Base-by-base conservation (phyloP, 2,113 vertebrate genomes). In the Tiliqua scincoides region DNA sequence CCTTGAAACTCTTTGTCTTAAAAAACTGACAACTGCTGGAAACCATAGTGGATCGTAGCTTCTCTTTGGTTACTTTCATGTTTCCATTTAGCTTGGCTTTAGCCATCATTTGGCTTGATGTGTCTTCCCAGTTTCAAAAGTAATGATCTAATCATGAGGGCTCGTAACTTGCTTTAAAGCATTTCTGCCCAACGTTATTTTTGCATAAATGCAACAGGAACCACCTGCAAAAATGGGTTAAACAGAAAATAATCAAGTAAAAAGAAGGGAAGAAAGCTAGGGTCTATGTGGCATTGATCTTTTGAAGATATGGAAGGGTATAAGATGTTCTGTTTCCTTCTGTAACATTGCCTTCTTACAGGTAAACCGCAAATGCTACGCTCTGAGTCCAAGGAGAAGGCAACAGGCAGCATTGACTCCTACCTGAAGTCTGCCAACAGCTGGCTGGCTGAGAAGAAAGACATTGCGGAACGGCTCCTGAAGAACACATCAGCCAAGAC, bases 401-500 rank as follows among this genome's bases (percentile, higher is more conserved):
- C 96, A 0, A 94, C 86, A 0, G 96, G 96, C 5, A 97, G 96
- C 85, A 96, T 98, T 0, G 98, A 99, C 91, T 96, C 97, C 0
- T 99, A 98, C 93, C 93, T 99, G 92, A 97, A 96, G 93, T 98
- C 97, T 0, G 98, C 98, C 0, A 99, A 99, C 93, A 97, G 94
- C 86, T 99, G 99, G 99, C 93, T 99, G 78, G 95, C 97, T 0
- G 98, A 97, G 91, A 99, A 98, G 96, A 99, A 98, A 91, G 98
- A 98, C 87, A 97, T 98, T 0, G 98, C 99, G 0, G 99, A 98
- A 89, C 95, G 97, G 52, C 96, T 99, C 84, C 97, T 99, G 71
- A 99, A 98, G 87, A 98, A 95, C 94, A 98, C 98, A 0, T 97
- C 98, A 0, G 93, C 95, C 9, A 98, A 95, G 93, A 96, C 97